A percentile compares a stretch with the other conserved stretches of the same genome.
Conservation (phyloP, 2,113 vertebrate species). For the Eidolon helvum region DNA sequence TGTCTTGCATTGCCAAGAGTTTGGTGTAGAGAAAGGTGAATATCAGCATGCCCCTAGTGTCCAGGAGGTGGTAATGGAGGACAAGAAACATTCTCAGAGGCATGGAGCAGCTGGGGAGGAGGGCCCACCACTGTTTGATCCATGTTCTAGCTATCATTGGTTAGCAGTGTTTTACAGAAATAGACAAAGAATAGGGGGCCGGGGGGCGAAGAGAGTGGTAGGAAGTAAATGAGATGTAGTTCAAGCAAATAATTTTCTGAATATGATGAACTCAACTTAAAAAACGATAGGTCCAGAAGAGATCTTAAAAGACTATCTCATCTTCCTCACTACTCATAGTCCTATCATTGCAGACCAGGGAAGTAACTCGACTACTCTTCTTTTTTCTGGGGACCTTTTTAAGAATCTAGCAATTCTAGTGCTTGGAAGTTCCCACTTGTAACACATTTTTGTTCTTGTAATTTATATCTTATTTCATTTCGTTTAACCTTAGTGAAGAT, state of each 20-base stretch:
- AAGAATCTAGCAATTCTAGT: constrained; percentile 17
- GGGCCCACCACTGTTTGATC: neutral
- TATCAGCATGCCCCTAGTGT: neutral
- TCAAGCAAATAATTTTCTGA: neutral
- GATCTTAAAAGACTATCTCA: neutral
- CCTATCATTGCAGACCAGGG: neutral
- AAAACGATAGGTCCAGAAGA: neutral
- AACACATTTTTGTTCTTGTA: constrained; percentile 41
- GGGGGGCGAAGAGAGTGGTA: neutral
- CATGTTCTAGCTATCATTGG: neutral
- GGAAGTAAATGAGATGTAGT: neutral
- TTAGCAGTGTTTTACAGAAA: constrained; percentile 13
- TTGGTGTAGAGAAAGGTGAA: neutral
- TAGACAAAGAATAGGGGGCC: neutral
- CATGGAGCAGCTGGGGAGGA: neutral
- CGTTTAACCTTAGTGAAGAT: constrained; percentile 58
- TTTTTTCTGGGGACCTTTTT: constrained; percentile 4
- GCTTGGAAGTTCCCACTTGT: constrained; percentile 25
- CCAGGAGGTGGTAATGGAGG: neutral
- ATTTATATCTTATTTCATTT: constrained; percentile 60
- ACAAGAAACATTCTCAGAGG: neutral
- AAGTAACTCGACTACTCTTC: neutral
- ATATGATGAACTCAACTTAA: neutral
- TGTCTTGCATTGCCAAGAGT: neutral
- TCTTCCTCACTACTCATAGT: neutral